A percentile compares a stretch with the other conserved stretches of the same genome.
Evolutionary conservation across 37 sponge, comb jelly and placozoan species (phyloP).

Genomic region (Ephydatia muelleri): DNA sequence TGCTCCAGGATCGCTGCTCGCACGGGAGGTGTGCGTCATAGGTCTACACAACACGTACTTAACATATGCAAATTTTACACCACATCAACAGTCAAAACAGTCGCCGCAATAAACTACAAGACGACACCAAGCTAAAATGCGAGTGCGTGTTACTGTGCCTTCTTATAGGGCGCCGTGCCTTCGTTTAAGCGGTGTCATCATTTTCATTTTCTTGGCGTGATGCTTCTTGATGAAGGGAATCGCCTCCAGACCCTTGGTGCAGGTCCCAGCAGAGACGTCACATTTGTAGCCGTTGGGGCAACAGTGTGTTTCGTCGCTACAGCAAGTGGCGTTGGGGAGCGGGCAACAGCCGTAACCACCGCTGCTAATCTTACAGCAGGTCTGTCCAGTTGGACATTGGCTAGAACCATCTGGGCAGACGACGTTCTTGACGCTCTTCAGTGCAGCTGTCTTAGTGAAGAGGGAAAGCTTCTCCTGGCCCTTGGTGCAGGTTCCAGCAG

Average conservation of each 20-base stretch:
- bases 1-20: too few species aligned
- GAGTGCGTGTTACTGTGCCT: too few species aligned
- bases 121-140: too few species aligned
- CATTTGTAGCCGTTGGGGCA: slow-evolving; percentile 74
- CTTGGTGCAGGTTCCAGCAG: slow-evolving; percentile 43
- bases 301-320: slow-evolving; percentile 61
- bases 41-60: too few species aligned
- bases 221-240: slow-evolving; percentile 29
- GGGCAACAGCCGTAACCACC: slow-evolving; percentile 80
- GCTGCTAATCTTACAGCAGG: slow-evolving; percentile 50
- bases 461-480: neutral
- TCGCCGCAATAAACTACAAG: too few species aligned
- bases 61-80: too few species aligned
- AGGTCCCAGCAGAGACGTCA: slow-evolving; percentile 46
- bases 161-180: slow-evolving; percentile 7
- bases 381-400: slow-evolving; percentile 69
- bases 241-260: slow-evolving; percentile 16
- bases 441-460: slow-evolving; percentile 15
- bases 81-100: too few species aligned
- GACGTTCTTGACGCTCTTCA: slow-evolving; percentile 14
- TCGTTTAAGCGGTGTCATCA: neutral
- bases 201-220: slow-evolving; percentile 7
- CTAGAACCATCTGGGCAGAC: slow-evolving; percentile 54
- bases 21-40: too few species aligned
- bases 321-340: slow-evolving; percentile 66